phyloP scores from a whole-genome alignment of 1,140 invertebrate species.

The Myzus persicae region DNA sequence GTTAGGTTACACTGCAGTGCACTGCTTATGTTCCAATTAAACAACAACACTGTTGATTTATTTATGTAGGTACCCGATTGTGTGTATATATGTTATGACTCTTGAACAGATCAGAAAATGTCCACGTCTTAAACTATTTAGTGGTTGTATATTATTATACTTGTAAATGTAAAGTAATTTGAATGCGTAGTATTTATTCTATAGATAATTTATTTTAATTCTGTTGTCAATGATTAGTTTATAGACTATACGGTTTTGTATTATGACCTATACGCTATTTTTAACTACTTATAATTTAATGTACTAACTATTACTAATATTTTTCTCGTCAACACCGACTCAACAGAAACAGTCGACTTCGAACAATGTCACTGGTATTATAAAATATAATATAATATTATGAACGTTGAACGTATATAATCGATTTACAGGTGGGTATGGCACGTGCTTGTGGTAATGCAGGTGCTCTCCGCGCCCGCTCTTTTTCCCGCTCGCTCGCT shows the following conservation, averaged over 20 bases:
- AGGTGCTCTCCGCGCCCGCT: conserved; percentile 40
- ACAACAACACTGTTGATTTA: no score
- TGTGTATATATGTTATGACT: not conserved
- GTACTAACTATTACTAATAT: not conserved
- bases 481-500: not conserved
- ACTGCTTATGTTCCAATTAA: not conserved
- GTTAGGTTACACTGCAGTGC: no score
- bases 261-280: not conserved
- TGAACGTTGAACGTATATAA: not conserved
- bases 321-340: not conserved
- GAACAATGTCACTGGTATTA: not conserved
- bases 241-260: not conserved
- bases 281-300: no score
- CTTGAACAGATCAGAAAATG: not conserved
- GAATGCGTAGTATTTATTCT: not conserved
- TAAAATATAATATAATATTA: not conserved
- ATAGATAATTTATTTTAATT: not conserved
- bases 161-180: not conserved
- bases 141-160: not conserved
- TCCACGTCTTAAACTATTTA: not conserved
- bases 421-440: conserved; percentile 52
- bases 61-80: not conserved
- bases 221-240: not conserved
- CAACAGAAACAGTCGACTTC: not conserved
- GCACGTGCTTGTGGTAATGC: conserved; percentile 49